Percentiles rank a stretch among this genome's conserved stretches.
phyloP scores from a whole-genome alignment of 2,797 vertebrate species.

The Petrocephalus sullivani region DNA sequence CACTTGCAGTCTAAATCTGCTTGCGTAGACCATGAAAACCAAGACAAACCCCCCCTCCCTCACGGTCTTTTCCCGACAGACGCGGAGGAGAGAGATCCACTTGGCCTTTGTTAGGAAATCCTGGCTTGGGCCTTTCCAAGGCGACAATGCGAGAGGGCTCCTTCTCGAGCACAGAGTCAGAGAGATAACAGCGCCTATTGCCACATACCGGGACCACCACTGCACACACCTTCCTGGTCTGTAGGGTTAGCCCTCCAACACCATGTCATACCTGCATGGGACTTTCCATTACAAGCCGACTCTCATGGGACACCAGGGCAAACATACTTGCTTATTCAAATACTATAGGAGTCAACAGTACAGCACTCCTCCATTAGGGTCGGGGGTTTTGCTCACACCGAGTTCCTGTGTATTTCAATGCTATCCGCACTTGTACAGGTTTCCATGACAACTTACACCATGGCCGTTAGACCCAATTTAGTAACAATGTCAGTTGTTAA shows the following conservation, averaged over 20 bases:
- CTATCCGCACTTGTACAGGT: not conserved
- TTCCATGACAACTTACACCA: not conserved
- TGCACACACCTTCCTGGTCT: not conserved
- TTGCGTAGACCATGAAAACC: conserved; percentile 57
- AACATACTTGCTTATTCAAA: not conserved
- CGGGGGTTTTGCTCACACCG: not conserved
- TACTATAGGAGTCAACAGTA: not conserved
- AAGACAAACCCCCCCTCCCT: conserved; percentile 51
- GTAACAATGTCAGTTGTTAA: not conserved
- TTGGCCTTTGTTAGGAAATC: conserved; percentile 48
- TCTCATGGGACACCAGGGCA: not conserved
- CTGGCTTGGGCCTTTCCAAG: conserved; percentile 46
- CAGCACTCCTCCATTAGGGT: not conserved
- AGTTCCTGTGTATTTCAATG: not conserved
- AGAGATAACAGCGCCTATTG: conserved; percentile 50
- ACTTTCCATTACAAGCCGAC: not conserved
- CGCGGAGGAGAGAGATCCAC: conserved; percentile 37
- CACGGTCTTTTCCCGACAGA: conserved; percentile 27
- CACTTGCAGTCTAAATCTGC: conserved; percentile 64
- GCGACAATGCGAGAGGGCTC: conserved; percentile 36
- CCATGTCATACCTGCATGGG: not conserved
- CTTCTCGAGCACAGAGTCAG: conserved; percentile 41
- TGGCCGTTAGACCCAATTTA: not conserved
- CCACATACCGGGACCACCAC: conserved; percentile 49
- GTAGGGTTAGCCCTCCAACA: not conserved